A percentile compares a stretch with the other conserved stretches of the same genome.
Evolutionary conservation across 2,113 vertebrate species (phyloP).

Genomic region (Gasterosteus nipponicus): DNA sequence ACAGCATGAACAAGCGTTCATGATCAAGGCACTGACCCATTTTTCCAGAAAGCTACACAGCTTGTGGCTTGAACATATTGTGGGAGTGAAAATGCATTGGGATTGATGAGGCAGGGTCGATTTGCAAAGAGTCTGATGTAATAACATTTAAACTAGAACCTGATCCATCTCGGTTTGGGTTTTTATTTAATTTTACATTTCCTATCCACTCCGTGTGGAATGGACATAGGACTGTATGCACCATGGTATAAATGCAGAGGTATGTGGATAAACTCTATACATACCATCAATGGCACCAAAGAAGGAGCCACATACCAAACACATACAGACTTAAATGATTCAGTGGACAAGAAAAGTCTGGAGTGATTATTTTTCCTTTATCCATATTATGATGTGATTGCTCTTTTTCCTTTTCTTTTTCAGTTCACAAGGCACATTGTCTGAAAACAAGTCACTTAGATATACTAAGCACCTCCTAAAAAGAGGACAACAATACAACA

Average conservation of each 20-base stretch:
- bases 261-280: background rate
- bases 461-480: background rate
- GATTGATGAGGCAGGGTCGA: constrained; percentile 49
- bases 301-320: constrained; percentile 1
- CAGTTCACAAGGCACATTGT: background rate
- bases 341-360: constrained; percentile 6
- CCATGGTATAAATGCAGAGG: background rate
- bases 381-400: background rate
- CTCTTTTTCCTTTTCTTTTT: background rate
- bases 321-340: background rate
- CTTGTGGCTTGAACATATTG: constrained; percentile 59
- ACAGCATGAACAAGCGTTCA: constrained; percentile 64
- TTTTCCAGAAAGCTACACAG: constrained; percentile 69
- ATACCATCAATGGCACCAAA: background rate
- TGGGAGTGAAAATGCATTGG: constrained; percentile 57
- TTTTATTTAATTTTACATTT: constrained; percentile 27
- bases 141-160: constrained; percentile 43
- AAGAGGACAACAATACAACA: background rate
- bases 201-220: constrained; percentile 11
- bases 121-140: constrained; percentile 22
- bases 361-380: background rate
- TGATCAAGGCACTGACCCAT: constrained; percentile 74
- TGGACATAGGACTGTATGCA: constrained; percentile 2
- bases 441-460: constrained; percentile 1
- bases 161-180: constrained; percentile 29